phyloP scores from a whole-genome alignment of 1,140 invertebrate genomes.

The Thaumatotibia leucotreta region DNA sequence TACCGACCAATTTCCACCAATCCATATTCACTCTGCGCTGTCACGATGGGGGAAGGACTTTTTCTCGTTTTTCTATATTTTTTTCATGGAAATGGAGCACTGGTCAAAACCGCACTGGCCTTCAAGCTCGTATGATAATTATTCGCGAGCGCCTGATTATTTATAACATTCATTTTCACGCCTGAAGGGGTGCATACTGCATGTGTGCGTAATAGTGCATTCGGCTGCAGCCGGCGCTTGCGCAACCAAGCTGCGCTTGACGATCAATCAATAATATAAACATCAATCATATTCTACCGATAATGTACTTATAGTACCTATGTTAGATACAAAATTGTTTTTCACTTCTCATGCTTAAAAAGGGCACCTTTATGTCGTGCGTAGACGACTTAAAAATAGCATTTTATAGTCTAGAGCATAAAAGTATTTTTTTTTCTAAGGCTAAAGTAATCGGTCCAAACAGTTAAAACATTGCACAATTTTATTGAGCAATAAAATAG shows the following conservation, averaged over 20 bases:
- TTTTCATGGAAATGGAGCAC: slow-evolving; percentile 25
- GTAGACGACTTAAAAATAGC: too few species aligned
- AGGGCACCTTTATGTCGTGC: too few species aligned
- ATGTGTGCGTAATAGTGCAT: slow-evolving; percentile 23
- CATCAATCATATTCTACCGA: too few species aligned
- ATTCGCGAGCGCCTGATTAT: slow-evolving; percentile 50
- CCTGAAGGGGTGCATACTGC: slow-evolving; percentile 47
- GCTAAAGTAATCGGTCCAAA: too few species aligned
- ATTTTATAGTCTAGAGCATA: too few species aligned
- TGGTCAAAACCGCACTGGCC: slow-evolving; percentile 49
- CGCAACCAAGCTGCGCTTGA: neutral
- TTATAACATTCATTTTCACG: slow-evolving; percentile 75
- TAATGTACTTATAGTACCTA: too few species aligned
- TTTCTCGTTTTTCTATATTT: slow-evolving; percentile 26
- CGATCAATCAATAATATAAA: neutral
- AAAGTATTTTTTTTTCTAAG: too few species aligned
- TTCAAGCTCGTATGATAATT: slow-evolving; percentile 65
- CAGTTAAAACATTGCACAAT: too few species aligned
- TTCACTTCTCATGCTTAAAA: too few species aligned
- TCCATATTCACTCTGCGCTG: slow-evolving; percentile 53
- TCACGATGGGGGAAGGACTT: slow-evolving; percentile 27
- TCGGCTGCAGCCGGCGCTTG: neutral
- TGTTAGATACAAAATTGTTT: too few species aligned
- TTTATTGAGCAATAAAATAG: too few species aligned
- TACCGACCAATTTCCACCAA: slow-evolving; percentile 73